Evolutionary conservation across 1,140 invertebrate genomes (phyloP).

Genomic region (Ridgeia piscesae): DNA sequence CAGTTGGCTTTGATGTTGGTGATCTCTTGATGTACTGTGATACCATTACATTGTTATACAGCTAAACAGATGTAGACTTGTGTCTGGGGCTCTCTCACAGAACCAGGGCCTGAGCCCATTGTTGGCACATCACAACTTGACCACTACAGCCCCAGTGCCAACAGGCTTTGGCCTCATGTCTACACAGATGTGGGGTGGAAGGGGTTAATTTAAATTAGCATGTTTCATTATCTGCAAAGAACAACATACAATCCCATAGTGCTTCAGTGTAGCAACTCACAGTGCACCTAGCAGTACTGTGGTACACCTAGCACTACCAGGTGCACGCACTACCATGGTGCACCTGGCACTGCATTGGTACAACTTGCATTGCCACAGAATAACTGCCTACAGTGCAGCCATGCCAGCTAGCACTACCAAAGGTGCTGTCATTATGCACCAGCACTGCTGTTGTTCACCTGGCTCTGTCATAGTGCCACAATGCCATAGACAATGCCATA

Average conservation of each 20-base stretch:
- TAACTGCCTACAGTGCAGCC: too few relatives aligned
- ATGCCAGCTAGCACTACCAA: too few relatives aligned
- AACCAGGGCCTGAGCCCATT: not conserved
- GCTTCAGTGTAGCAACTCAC: too few relatives aligned
- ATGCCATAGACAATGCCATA: too few relatives aligned
- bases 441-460: too few relatives aligned
- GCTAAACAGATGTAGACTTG: not conserved
- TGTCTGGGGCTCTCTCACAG: not conserved
- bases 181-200: not conserved
- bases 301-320: too few relatives aligned
- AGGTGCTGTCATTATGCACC: too few relatives aligned
- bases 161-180: not conserved
- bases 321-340: too few relatives aligned
- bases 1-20: not conserved
- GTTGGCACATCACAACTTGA: not conserved
- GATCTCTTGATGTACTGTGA: not conserved
- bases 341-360: too few relatives aligned
- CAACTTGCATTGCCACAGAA: too few relatives aligned
- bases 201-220: not conserved
- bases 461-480: too few relatives aligned
- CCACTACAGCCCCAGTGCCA: not conserved
- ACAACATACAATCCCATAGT: not conserved
- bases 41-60: not conserved
- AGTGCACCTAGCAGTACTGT: too few relatives aligned
- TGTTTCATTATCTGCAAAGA: not conserved